phyloP scores from a whole-genome alignment of 2,888 invertebrate genomes.

The Limnephilus auricula region DNA sequence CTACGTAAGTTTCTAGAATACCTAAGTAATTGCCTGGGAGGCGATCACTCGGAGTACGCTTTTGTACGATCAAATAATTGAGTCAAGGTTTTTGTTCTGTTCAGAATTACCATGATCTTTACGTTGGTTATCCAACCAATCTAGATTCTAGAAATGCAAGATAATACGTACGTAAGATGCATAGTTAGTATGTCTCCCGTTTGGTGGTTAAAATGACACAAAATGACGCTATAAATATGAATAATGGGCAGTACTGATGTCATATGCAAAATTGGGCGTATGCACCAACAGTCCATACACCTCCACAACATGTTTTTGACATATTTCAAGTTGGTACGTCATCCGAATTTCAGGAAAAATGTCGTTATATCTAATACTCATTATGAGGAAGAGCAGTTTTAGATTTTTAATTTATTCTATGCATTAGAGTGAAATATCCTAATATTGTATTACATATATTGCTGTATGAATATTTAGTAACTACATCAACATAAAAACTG shows the following conservation, averaged over 20 bases:
- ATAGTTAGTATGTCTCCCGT: too few species aligned
- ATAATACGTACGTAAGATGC: background rate
- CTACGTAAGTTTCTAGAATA: background rate
- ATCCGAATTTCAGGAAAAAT: background rate
- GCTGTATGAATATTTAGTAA: too few species aligned
- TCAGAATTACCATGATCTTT: background rate
- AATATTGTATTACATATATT: too few species aligned
- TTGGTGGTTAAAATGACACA: background rate
- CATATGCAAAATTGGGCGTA: background rate
- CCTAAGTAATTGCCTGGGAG: background rate
- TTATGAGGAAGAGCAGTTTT: background rate
- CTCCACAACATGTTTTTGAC: background rate
- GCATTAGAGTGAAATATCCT: too few species aligned
- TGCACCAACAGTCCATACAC: background rate
- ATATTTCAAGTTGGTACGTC: background rate
- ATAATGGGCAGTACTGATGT: background rate
- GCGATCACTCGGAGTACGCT: too few species aligned
- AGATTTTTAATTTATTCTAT: too few species aligned
- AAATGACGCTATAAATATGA: background rate
- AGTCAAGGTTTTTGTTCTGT: background rate
- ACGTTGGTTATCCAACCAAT: background rate
- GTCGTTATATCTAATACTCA: background rate
- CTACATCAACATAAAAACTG: too few species aligned
- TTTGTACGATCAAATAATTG: background rate
- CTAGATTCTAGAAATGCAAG: background rate